phyloP scores from a whole-genome alignment of 1,140 invertebrate species.

The Atta colombica region DNA sequence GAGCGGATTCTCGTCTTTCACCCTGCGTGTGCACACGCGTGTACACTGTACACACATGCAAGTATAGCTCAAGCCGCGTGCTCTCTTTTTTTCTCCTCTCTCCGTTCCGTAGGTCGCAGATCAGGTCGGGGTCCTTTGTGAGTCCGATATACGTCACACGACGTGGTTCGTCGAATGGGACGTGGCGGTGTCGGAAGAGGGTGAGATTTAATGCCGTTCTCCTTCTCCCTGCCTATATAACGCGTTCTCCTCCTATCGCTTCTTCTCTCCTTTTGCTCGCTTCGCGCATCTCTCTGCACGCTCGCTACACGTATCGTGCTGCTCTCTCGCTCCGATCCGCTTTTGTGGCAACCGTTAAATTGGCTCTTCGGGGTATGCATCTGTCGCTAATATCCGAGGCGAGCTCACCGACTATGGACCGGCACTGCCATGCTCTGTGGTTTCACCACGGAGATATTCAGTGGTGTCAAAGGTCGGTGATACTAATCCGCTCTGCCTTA shows the following conservation, averaged over 20 bases:
- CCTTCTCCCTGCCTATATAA: conserved; percentile 7
- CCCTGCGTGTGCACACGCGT: conserved; percentile 9
- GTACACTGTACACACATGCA: background rate
- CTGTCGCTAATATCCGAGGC: conserved; percentile 75
- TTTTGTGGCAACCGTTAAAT: conserved; percentile 81
- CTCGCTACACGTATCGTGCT: conserved; percentile 56
- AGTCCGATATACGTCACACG: conserved; percentile 68
- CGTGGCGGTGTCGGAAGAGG: conserved; percentile 65
- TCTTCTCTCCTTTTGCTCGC: conserved; percentile 3
- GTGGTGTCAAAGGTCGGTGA: conserved; percentile 33
- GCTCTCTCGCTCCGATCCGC: conserved; percentile 74
- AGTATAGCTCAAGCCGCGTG: conserved; percentile 29
- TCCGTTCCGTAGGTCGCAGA: conserved; percentile 61
- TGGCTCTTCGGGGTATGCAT: conserved; percentile 78
- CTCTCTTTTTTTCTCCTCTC: conserved; percentile 50
- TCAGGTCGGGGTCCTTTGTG: conserved; percentile 74
- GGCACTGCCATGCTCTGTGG: conserved; percentile 28
- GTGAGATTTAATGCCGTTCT: conserved; percentile 72
- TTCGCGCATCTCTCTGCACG: conserved; percentile 32
- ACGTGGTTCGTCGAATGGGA: conserved; percentile 34
- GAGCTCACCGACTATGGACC: conserved; percentile 30
- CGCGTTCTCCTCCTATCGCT: conserved; percentile 11
- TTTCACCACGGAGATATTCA: conserved; percentile 7
- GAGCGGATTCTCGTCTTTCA: conserved; percentile 65
- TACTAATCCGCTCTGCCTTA: background rate